These are phyloP conservation scores for Odontothrips loti DNA, from an alignment of 2,888 invertebrate species.

Conservation along the genomic window DNA sequence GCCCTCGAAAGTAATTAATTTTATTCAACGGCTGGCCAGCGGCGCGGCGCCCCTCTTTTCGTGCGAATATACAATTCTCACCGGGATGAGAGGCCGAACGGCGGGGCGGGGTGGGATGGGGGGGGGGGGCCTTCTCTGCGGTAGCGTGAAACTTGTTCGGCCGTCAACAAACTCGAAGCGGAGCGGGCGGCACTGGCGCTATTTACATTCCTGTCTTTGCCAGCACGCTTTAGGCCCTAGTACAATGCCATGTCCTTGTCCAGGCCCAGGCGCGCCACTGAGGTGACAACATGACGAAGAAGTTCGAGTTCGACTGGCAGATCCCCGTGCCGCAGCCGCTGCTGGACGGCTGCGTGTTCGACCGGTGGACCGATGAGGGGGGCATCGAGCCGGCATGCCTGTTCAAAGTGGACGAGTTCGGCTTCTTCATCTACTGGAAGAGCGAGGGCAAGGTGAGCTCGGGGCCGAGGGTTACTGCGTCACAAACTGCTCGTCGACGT, in stretches of 20 bases:
- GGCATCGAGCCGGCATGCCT: constrained; percentile 82
- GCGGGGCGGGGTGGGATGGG: not conserved
- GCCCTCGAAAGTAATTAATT: not conserved
- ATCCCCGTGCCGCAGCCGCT: constrained; percentile 87
- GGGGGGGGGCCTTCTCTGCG: not conserved
- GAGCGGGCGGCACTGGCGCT: too few species aligned
- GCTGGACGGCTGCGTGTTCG: constrained; percentile 81
- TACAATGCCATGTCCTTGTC: not conserved
- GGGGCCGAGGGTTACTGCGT: not conserved
- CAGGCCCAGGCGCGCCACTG: not conserved
- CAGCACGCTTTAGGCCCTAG: not conserved
- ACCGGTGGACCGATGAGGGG: constrained; percentile 96
- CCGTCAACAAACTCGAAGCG: too few species aligned
- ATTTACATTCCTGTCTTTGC: too few species aligned
- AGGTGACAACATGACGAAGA: constrained; percentile 77
- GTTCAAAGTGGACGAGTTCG: constrained; percentile 95
- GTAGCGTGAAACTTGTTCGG: not conserved
- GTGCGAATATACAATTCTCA: not conserved
- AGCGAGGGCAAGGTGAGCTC: constrained; percentile 85
- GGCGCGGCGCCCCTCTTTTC: not conserved
- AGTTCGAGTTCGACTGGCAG: constrained; percentile 98
- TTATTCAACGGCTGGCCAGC: not conserved
- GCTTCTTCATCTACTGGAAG: constrained; percentile 98
- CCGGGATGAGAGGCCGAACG: not conserved
- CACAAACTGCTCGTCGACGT: not conserved